Evolutionary conservation across 2,888 invertebrate genomes (phyloP), one percentile per base, ranked within the genome.

Genomic region (Stramonita haemastoma): DNA sequence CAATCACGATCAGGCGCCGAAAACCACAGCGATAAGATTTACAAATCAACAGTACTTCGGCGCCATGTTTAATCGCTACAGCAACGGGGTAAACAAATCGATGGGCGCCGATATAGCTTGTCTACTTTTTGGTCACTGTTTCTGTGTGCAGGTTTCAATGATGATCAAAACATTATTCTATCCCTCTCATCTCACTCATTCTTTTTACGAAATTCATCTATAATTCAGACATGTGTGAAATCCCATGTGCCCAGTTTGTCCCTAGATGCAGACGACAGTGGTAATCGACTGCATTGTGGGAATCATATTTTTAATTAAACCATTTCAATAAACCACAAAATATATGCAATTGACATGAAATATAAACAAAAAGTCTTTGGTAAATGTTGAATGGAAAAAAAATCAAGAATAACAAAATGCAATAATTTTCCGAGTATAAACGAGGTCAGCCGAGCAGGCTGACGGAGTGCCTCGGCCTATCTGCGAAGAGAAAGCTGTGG

Each of bases 1-100:
- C 46, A 46, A 46, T 46, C 46, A 46, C 46, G 46, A 46, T 46
- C 46, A 46, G 46, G 8, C 8, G 46, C 46, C 46, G 46, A 34
- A 70, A 8, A 70, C 32, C 34, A 17, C 26, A 32, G 19, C 77
- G 77, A 85, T 36, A 34, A 29, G 73, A 46, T 46, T 46, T n/a
- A n/a, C 36, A 32, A 79, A 29, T 73, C 29, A 70, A 56, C n/a
- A 36, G 34, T 91, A 88, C 91, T 90, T 87, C 86, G 91, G 88
- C 81, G 92, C 91, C 92, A 92, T 92, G n/a, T 92, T 92, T 84
- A 19, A 90, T 90, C 88, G 91, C 92, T 91, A 92, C 88, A 92
- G 91, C 91, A 91, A 93, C 92, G 70, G 36, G 70, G 36, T 56
- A 90, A 91, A 91, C 91, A 90, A 84, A 88, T 26, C 70, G 66